These are phyloP conservation scores for Gambusia affinis DNA, from an alignment of 2,113 vertebrate species.

Conservation along the genomic window DNA sequence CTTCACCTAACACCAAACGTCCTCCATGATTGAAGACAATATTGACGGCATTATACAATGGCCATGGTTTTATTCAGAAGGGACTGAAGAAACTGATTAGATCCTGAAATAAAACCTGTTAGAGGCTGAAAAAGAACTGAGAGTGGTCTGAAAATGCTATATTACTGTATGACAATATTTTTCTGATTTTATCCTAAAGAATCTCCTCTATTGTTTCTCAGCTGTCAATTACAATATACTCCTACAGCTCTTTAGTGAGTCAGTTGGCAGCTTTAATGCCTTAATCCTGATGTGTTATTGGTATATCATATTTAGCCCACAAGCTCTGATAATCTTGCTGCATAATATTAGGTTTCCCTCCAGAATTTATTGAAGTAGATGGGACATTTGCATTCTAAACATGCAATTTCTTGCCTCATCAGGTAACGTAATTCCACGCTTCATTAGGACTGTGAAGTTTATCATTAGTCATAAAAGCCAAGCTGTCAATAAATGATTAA, in stretches of 20 bases:
- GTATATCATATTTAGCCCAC: conserved; percentile 59
- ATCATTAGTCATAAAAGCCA: conserved; percentile 84
- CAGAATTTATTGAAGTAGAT: conserved; percentile 66
- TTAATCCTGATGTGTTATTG: conserved; percentile 42
- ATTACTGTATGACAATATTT: neutral
- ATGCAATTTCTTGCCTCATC: conserved; percentile 81
- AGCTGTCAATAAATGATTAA: conserved; percentile 83
- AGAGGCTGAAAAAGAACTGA: no score
- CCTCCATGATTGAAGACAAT: no score
- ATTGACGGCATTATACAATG: no score
- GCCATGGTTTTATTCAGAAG: no score
- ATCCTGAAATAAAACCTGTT: no score
- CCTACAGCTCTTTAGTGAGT: conserved; percentile 36
- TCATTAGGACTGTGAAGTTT: conserved; percentile 83
- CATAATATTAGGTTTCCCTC: conserved; percentile 73
- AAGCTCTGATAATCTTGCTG: conserved; percentile 70
- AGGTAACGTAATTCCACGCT: conserved; percentile 85
- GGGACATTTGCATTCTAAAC: conserved; percentile 79
- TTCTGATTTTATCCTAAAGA: neutral
- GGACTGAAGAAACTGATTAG: no score
- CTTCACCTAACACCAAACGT: no score
- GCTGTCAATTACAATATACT: conserved; percentile 39
- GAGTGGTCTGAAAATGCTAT: neutral
- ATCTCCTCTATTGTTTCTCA: conserved; percentile 6
- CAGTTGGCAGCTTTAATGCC: conserved; percentile 49